These are phyloP conservation scores for Eupithecia abbreviata DNA, from an alignment of 2,888 invertebrate genomes.

Conservation along the genomic window DNA sequence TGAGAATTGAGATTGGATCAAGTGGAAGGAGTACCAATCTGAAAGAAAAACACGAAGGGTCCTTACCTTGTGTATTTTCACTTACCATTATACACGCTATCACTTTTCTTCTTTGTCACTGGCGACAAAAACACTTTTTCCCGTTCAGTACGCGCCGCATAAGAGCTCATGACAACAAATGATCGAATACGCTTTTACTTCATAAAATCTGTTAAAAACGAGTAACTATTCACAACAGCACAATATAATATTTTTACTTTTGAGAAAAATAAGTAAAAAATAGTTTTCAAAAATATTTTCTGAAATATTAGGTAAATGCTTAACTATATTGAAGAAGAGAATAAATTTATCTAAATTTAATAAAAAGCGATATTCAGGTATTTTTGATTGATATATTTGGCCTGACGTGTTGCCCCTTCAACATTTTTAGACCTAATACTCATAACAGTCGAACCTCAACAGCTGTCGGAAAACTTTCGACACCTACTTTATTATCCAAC, in stretches of 20 bases:
- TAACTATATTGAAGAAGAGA: background rate
- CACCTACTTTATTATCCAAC: slow-evolving; percentile 13
- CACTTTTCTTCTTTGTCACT: slow-evolving; percentile 31
- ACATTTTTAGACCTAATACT: slow-evolving; percentile 20
- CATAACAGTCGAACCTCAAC: slow-evolving; percentile 23
- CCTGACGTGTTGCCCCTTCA: slow-evolving; percentile 6
- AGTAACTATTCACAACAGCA: background rate
- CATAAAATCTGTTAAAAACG: slow-evolving; percentile 1
- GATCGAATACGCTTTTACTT: background rate
- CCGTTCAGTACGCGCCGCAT: slow-evolving; percentile 36
- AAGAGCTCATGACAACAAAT: slow-evolving; percentile 21
- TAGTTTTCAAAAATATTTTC: background rate
- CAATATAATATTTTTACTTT: background rate
- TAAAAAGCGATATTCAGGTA: background rate
- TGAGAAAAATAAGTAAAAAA: no score
- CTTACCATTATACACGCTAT: slow-evolving; percentile 33
- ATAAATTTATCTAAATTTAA: no score
- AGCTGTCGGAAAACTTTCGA: slow-evolving; percentile 20
- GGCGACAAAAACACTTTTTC: slow-evolving; percentile 43
- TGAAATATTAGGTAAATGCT: background rate
- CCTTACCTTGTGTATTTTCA: background rate
- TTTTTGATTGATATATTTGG: background rate
- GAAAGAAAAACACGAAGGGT: background rate
- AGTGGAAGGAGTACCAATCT: background rate
- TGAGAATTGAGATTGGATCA: background rate